Base-by-base conservation (phyloP, 2,888 invertebrate genomes). In the Athalia rosae region DNA sequence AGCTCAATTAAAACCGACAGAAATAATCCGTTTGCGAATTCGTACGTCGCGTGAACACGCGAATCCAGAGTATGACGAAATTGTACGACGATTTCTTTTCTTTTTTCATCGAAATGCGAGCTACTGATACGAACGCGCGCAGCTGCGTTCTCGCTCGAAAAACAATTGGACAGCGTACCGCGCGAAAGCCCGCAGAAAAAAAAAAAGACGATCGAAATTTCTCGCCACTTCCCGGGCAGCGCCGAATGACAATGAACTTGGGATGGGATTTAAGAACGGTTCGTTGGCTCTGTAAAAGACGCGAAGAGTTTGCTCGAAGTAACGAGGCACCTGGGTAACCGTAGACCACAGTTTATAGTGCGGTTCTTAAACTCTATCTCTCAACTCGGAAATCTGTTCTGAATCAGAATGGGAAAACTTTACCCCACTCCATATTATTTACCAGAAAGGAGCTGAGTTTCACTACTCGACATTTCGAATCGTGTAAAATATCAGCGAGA, bases 261-360 rank as follows among this genome's bases (percentile, higher is more conserved):
- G 41, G 15, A 13, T 50, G 53, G 53, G 48, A 41, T 15, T 66
- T n/a, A 53, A 11, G 8, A 67, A 11, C 67, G 67, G 67, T 28
- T 53, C 67, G 67, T 50, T 67, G 50, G 28, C n/a, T 67, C 53
- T 28, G 41, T 28, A 53, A 11, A 67, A 67, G 4, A 67, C 9
- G 11, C 53, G 53, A 41, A 53, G 11, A 67, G 15, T 67, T 41
- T 41, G 7, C 28, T n/a, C n/a, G 28, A 50, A 67, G 67, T 67
- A 67, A 67, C 67, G 67, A 67, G 67, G 67, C 50, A 67, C 53
- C 67, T 67, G 67, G 67, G 67, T 48, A 67, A 67, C 43, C 67
- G 67, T 67, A 53, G 67, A 53, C 50, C 67, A 41, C 41, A 53
- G 67, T 67, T 67, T 67, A 67, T 67, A 41, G 15, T 48, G 67